Evolutionary conservation across 1,140 invertebrate species (phyloP).

Genomic region (Papilio helenus): DNA sequence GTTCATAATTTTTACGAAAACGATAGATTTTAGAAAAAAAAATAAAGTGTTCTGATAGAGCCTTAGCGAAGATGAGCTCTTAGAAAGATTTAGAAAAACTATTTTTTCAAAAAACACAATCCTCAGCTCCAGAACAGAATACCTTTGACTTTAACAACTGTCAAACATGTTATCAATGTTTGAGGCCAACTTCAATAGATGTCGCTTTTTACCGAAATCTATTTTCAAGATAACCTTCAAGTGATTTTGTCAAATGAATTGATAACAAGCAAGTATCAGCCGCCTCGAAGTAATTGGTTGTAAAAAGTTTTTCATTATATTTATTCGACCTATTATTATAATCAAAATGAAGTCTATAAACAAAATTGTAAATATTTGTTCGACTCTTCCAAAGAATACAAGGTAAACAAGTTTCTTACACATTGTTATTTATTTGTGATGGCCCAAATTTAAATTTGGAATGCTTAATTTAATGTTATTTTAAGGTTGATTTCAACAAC

Average conservation of each 20-base stretch:
- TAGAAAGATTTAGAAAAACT: background rate
- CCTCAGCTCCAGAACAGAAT: background rate
- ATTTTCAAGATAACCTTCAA: conserved; percentile 81
- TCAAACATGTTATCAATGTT: conserved; percentile 44
- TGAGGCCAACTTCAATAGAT: conserved; percentile 64
- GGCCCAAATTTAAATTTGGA: conserved; percentile 55
- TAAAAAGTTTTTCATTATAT: conserved; percentile 36
- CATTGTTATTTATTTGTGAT: conserved; percentile 39
- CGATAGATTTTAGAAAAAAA: background rate
- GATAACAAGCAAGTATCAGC: conserved; percentile 66
- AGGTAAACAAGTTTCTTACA: conserved; percentile 60
- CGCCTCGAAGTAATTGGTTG: conserved; percentile 40
- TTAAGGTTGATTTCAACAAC: conserved; percentile 78
- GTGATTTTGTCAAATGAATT: conserved; percentile 77
- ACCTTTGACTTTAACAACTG: background rate
- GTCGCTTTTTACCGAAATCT: conserved; percentile 62
- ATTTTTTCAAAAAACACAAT: background rate
- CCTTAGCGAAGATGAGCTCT: too few species aligned
- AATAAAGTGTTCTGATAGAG: background rate
- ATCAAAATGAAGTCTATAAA: conserved; percentile 70
- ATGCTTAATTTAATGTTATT: conserved; percentile 52
- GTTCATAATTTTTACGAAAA: background rate
- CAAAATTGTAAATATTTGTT: conserved; percentile 64
- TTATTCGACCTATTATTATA: conserved; percentile 40
- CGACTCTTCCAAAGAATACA: conserved; percentile 66